phyloP scores from a whole-genome alignment of 2,888 invertebrate species.

The Sinotaia quadrata region DNA sequence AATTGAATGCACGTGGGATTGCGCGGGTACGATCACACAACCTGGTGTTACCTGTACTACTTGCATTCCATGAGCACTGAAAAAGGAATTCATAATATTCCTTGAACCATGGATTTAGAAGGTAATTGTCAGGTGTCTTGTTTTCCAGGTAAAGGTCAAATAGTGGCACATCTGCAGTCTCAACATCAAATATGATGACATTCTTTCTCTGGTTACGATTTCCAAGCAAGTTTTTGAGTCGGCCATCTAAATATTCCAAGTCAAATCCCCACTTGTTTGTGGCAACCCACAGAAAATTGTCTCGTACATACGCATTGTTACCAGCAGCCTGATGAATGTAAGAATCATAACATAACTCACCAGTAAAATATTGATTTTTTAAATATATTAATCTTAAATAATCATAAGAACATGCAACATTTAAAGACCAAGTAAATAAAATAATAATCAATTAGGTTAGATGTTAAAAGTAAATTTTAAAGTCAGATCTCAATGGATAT shows the following conservation, averaged over 20 bases:
- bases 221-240: slow-evolving; percentile 29
- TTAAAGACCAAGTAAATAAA: no score
- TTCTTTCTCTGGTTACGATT: slow-evolving; percentile 31
- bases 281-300: slow-evolving; percentile 57
- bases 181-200: slow-evolving; percentile 62
- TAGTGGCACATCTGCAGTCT: slow-evolving; percentile 64
- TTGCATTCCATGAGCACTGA: slow-evolving; percentile 27
- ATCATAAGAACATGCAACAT: no score
- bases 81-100: slow-evolving; percentile 70
- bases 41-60: background rate
- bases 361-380: no score
- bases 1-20: slow-evolving; percentile 52
- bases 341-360: no score
- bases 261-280: slow-evolving; percentile 66
- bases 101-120: slow-evolving; percentile 72
- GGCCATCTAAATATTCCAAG: slow-evolving; percentile 44
- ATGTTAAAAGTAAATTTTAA: no score
- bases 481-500: no score
- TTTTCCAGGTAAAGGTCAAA: slow-evolving; percentile 64
- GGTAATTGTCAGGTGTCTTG: slow-evolving; percentile 59
- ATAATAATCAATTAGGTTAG: no score
- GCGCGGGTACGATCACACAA: slow-evolving; percentile 37
- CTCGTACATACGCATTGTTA: slow-evolving; percentile 27
- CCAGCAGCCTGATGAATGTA: slow-evolving; percentile 48
- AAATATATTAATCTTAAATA: no score